Evolutionary conservation across 2,797 vertebrate species (phyloP).

Genomic region (Muraenolepis orangiensis): DNA sequence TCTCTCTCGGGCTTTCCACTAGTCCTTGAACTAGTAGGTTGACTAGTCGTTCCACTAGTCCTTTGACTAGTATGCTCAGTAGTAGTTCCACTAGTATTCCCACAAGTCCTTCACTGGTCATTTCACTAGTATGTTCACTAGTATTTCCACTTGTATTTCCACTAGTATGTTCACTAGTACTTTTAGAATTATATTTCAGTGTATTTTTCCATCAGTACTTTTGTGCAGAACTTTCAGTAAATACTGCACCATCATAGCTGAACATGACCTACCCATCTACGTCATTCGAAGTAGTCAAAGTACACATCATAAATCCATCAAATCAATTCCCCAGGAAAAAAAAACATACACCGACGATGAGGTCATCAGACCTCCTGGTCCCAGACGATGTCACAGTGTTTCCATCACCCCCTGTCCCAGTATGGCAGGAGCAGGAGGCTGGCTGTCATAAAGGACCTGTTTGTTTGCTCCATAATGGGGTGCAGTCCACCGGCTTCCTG

Average conservation of each 20-base stretch:
- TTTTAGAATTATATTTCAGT: too few relatives aligned
- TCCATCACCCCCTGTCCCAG: not conserved
- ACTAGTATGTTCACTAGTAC: not conserved
- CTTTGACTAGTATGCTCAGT: too few relatives aligned
- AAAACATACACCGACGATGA: not conserved
- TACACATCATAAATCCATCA: not conserved
- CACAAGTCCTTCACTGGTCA: not conserved
- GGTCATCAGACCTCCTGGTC: not conserved
- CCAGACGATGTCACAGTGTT: not conserved
- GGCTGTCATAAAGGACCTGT: constrained; percentile 34
- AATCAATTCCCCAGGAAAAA: not conserved
- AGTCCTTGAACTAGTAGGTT: too few relatives aligned
- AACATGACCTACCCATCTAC: not conserved
- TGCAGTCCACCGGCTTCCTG: constrained; percentile 47
- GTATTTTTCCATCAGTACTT: too few relatives aligned
- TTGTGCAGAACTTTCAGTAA: not conserved
- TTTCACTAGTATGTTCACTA: not conserved
- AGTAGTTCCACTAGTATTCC: too few relatives aligned
- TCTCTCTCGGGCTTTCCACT: too few relatives aligned
- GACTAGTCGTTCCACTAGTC: too few relatives aligned
- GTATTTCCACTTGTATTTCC: not conserved
- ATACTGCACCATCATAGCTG: not conserved
- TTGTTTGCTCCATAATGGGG: constrained; percentile 26
- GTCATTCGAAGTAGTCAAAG: not conserved
- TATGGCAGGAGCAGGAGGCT: constrained; percentile 13